phyloP scores from a whole-genome alignment of 2,888 invertebrate genomes.

The Tiliacea citrago region DNA sequence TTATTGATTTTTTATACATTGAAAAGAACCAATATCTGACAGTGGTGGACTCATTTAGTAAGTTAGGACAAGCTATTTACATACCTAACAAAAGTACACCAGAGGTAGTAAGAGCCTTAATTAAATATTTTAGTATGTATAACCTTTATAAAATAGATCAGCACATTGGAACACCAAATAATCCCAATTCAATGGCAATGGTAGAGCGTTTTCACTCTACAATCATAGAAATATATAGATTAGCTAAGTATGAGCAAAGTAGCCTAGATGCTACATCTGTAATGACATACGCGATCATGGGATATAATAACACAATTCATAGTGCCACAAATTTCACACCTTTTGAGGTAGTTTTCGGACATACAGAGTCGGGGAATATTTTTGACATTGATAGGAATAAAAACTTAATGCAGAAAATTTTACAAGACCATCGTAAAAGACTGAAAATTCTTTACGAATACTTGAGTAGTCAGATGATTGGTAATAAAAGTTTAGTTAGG shows the following conservation, averaged over 20 bases:
- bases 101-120: neutral
- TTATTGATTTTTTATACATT: neutral
- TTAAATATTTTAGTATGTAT: neutral
- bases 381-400: neutral
- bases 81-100: neutral
- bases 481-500: neutral
- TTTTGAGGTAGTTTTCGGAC: neutral
- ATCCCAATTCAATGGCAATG: neutral
- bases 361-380: neutral
- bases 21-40: neutral
- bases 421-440: slow-evolving; percentile 2
- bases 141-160: neutral
- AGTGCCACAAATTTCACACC: neutral
- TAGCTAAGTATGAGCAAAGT: neutral
- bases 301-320: slow-evolving; percentile 1
- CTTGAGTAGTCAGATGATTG: neutral
- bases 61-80: neutral
- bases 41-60: neutral
- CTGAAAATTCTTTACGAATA: neutral
- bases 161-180: neutral
- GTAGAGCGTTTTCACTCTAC: neutral
- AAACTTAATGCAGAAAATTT: neutral
- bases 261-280: neutral
- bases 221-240: neutral
- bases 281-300: neutral